Evolutionary conservation across 2,113 vertebrate genomes (phyloP).

Genomic region (Heterocephalus glaber): DNA sequence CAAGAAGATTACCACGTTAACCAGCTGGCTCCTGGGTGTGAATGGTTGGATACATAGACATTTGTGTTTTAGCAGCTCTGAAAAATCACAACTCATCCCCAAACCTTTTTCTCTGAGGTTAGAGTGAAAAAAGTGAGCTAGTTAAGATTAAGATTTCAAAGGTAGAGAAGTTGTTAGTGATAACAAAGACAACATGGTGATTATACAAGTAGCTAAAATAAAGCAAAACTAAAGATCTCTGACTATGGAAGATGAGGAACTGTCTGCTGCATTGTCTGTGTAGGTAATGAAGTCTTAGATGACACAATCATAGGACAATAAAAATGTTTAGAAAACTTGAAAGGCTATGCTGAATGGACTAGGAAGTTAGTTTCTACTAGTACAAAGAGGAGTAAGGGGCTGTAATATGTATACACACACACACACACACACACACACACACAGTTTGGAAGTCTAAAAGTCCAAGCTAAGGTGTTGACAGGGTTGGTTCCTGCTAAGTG

Average conservation of each 20-base stretch:
- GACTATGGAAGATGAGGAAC: not conserved
- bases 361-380: not conserved
- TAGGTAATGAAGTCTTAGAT: not conserved
- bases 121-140: not conserved
- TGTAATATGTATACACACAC: not conserved
- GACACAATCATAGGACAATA: not conserved
- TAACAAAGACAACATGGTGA: not conserved
- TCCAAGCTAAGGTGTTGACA: not conserved
- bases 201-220: not conserved
- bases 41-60: not conserved
- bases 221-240: conserved; percentile 10
- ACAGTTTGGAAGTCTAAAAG: not conserved
- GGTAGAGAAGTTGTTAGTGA: not conserved
- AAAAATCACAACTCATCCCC: not conserved
- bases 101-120: not conserved
- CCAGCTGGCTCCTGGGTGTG: not conserved
- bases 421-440: too few relatives aligned
- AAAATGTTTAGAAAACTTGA: not conserved
- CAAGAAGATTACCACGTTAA: not conserved
- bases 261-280: not conserved
- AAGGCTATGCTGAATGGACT: not conserved
- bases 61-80: not conserved
- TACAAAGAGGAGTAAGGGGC: not conserved
- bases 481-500: not conserved
- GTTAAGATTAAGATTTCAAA: not conserved